Base-by-base conservation (phyloP, 2,888 invertebrate genomes). In the Trichopria drosophilae region DNA sequence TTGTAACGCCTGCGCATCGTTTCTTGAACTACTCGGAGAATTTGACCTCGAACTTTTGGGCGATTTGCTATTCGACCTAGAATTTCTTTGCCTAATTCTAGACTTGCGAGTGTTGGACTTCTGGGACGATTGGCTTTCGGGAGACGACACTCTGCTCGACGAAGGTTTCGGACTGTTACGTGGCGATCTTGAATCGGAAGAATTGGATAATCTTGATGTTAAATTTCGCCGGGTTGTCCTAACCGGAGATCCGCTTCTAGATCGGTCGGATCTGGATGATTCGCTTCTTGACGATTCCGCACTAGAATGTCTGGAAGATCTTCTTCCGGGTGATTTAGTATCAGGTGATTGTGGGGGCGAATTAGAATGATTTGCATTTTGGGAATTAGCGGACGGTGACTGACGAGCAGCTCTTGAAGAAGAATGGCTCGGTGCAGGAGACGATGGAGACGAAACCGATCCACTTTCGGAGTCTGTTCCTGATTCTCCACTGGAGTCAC, bases 391-490 rank as follows among this genome's bases (percentile, higher is more conserved):
- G 16, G 47, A 51, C n/a, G 55, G 65, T 3, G 75, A 74, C 43
- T 59, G 64, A 18, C 68, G 66, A 19, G 57, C 36, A 35, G 65
- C 62, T 41, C 63, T 62, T 6, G 63, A 67, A 49, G 77, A 76
- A 10, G 77, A 76, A 20, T 75, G 77, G 7, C 72, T 75, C 1
- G 76, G 75, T 1, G 73, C 76, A 37, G 68, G 72, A 18, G 75
- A 71, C 13, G 58, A 58, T 5, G 64, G 65, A 6, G 69, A 68
- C 1, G 72, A 71, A 4, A 67, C 76, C 2, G 79, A 78, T n/a
- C 75, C 78, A 61, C 76, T 76, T 24, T 79, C 81, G 1, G 80
- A 80, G 9, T 77, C 79, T 4, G 79, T 78, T 44, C 75, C 77
- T 73, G 69, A 69, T 53, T 69, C 69, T 20, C 64, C 67, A 34